phyloP scores from a whole-genome alignment of 1,140 invertebrate genomes.

The Rhizoglyphus robini region DNA sequence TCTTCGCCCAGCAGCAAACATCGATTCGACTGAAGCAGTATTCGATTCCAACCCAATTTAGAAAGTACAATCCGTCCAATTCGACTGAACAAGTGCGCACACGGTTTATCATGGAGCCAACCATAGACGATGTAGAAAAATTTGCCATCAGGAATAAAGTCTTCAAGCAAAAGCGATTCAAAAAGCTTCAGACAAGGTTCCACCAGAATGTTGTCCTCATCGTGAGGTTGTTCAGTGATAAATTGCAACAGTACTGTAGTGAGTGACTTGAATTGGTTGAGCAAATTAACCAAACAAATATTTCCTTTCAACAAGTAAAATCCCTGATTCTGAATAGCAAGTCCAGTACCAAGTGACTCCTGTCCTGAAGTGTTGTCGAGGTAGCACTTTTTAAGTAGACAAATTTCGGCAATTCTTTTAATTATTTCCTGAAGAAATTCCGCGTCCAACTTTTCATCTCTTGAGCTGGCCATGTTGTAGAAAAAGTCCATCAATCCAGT shows the following conservation, averaged over 20 bases:
- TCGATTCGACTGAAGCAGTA: not conserved
- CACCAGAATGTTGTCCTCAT: not conserved
- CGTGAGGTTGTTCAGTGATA: not conserved
- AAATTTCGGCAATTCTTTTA: conserved; percentile 8
- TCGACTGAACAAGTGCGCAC: conserved; percentile 11
- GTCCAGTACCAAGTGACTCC: not conserved
- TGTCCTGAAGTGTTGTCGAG: not conserved
- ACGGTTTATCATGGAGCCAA: conserved; percentile 15
- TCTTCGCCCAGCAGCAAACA: not conserved
- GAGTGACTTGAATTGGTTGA: not conserved
- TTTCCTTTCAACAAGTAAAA: not conserved
- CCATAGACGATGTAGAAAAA: conserved; percentile 9
- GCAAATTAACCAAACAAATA: not conserved
- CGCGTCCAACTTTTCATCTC: not conserved
- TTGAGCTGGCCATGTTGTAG: conserved; percentile 22
- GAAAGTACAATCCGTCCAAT: conserved; percentile 17
- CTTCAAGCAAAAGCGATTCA: not conserved
- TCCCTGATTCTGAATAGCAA: not conserved
- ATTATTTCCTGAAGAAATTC: conserved; percentile 11
- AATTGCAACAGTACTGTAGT: not conserved
- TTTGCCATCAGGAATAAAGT: conserved; percentile 16
- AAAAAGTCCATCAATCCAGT: conserved; percentile 19
- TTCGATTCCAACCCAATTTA: conserved; percentile 18
- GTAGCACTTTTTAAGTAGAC: not conserved
- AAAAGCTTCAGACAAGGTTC: conserved; percentile 19